A percentile compares a stretch with the other conserved stretches of the same genome.
Conservation (phyloP, 2,888 invertebrate species). For the Dione juno region DNA sequence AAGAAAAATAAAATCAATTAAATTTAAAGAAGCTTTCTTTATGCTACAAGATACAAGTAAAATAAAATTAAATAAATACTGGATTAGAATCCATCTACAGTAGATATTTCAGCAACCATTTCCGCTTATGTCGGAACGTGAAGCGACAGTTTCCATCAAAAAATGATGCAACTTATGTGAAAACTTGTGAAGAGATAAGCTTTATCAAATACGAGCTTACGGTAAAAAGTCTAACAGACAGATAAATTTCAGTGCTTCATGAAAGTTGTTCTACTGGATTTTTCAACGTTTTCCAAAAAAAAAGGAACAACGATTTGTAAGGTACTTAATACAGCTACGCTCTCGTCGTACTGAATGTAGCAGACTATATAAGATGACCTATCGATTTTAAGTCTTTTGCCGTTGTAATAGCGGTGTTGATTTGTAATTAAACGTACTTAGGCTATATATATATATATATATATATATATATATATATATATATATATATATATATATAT, state of each 20-base stretch:
- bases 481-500: no score
- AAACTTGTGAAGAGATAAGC: conserved; percentile 20
- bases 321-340: conserved; percentile 28
- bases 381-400: conserved; percentile 40
- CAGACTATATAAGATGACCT: conserved; percentile 21
- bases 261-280: conserved; percentile 10
- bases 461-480: no score
- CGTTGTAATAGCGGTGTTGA: conserved; percentile 40
- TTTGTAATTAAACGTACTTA: conserved; percentile 44
- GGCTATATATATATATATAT: conserved; percentile 22
- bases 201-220: conserved; percentile 22
- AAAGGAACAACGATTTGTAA: conserved; percentile 12
- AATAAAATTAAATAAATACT: no score
- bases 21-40: no score
- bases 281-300: conserved; percentile 14
- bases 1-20: no score
- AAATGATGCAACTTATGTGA: not conserved
- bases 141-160: not conserved
- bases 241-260: conserved; percentile 26
- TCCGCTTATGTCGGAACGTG: no score
- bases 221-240: conserved; percentile 24
- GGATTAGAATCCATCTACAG: no score
- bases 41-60: no score
- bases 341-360: conserved; percentile 29
- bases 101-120: no score